Percentiles rank a stretch among this genome's conserved stretches.
phyloP scores from a whole-genome alignment of 2,113 vertebrate genomes.

The Echinops telfairi region DNA sequence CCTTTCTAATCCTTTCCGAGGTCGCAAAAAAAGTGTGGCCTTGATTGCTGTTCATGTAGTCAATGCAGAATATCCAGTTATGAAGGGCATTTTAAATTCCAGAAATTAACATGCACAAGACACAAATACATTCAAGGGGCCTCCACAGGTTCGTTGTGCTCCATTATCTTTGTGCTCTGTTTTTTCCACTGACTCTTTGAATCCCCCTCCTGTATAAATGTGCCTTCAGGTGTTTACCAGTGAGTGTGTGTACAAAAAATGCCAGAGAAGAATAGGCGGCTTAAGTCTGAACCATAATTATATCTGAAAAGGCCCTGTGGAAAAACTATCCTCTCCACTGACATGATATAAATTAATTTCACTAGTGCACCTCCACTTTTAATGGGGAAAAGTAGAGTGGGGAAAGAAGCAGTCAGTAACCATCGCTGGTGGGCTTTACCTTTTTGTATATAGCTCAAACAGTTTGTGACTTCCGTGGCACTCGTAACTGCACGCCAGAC shows the following conservation, averaged over 20 bases:
- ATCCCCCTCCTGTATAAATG: background rate
- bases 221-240: too few species aligned
- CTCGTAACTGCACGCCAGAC: slow-evolving; percentile 95
- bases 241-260: background rate
- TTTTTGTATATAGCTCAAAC: slow-evolving; percentile 96
- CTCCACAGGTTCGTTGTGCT: too few species aligned
- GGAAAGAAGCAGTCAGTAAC: slow-evolving; percentile 27
- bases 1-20: background rate
- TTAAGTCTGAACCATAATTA: slow-evolving; percentile 33
- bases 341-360: slow-evolving; percentile 25
- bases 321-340: slow-evolving; percentile 17
- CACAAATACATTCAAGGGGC: too few species aligned
- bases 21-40: background rate
- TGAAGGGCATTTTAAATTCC: slow-evolving; percentile 39
- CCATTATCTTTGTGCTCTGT: too few species aligned
- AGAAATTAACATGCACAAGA: slow-evolving; percentile 9
- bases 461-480: slow-evolving; percentile 96
- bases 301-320: slow-evolving; percentile 27
- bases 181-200: too few species aligned
- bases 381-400: slow-evolving; percentile 16
- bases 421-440: slow-evolving; percentile 84
- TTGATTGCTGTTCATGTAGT: background rate
- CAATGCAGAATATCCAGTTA: slow-evolving; percentile 3
- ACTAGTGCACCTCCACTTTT: slow-evolving; percentile 14
- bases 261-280: background rate